Percentiles rank a stretch among this genome's conserved stretches.
Evolutionary conservation across 2,113 vertebrate genomes (phyloP).

Genomic region (Heterocephalus glaber): DNA sequence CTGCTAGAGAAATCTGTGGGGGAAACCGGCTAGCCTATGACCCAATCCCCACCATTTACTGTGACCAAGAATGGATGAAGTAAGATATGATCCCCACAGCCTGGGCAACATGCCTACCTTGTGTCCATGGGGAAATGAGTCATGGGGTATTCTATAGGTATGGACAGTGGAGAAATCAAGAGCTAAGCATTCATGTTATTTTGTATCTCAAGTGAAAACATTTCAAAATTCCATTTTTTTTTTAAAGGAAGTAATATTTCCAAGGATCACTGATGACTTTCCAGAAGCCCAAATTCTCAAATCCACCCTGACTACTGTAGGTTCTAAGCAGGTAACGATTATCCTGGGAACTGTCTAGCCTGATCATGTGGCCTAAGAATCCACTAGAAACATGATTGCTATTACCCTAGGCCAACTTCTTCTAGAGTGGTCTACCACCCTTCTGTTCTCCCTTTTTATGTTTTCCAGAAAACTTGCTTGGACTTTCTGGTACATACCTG

Average conservation of each 20-base stretch:
- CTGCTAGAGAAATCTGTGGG: background rate
- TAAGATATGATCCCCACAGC: background rate
- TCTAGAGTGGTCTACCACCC: background rate
- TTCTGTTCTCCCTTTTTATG: background rate
- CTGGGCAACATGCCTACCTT: background rate
- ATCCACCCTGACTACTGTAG: background rate
- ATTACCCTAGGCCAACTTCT: background rate
- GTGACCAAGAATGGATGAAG: background rate
- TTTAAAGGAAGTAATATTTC: background rate
- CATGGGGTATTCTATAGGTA: background rate
- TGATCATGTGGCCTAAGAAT: background rate
- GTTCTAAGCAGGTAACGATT: background rate
- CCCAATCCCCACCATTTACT: background rate
- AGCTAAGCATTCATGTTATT: background rate
- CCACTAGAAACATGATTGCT: background rate
- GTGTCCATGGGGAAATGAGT: background rate
- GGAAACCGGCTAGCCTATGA: background rate
- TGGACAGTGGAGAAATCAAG: background rate
- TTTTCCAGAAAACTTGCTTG: background rate
- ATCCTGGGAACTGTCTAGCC: background rate
- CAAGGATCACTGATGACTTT: background rate
- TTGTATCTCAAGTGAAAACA: background rate
- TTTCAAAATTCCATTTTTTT: conserved; percentile 11
- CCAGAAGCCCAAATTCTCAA: background rate
- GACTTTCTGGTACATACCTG: background rate